Percentiles rank a stretch among this genome's conserved stretches.
Evolutionary conservation across 2,888 invertebrate genomes (phyloP).

Genomic region (Leptinotarsa haldemani): DNA sequence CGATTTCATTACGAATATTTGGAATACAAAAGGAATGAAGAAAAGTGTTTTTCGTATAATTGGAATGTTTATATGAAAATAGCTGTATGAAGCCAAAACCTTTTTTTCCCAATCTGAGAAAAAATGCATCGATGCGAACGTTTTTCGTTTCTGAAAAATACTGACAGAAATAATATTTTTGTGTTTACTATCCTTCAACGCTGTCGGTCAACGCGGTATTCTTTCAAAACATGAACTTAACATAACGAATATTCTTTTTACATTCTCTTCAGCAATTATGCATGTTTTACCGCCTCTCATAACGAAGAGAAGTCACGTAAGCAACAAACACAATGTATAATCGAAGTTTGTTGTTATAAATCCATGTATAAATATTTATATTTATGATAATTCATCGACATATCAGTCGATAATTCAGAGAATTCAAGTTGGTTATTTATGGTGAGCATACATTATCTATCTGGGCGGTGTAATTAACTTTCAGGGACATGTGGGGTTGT

Average conservation of each 20-base stretch:
- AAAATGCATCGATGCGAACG: not conserved
- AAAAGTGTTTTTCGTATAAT: too few relatives aligned
- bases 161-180: not conserved
- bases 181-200: not conserved
- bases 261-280: conserved; percentile 2
- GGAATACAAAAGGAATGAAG: too few relatives aligned
- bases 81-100: too few relatives aligned
- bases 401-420: conserved; percentile 17
- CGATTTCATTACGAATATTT: too few relatives aligned
- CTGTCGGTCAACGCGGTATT: not conserved
- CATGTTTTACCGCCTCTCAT: not conserved
- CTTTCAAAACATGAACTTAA: not conserved
- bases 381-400: conserved; percentile 18
- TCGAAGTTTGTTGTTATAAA: conserved; percentile 8
- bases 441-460: not conserved
- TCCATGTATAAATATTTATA: conserved; percentile 17
- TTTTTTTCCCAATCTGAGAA: too few relatives aligned
- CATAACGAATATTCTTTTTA: not conserved
- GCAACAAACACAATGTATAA: conserved; percentile 15
- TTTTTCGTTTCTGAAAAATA: not conserved
- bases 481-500: not conserved
- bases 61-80: too few relatives aligned
- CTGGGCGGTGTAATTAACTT: not conserved
- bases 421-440: not conserved
- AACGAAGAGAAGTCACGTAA: conserved; percentile 13